A percentile compares a stretch with the other conserved stretches of the same genome.
phyloP scores from a whole-genome alignment of 2,113 vertebrate species.

The Eublepharis macularius region DNA sequence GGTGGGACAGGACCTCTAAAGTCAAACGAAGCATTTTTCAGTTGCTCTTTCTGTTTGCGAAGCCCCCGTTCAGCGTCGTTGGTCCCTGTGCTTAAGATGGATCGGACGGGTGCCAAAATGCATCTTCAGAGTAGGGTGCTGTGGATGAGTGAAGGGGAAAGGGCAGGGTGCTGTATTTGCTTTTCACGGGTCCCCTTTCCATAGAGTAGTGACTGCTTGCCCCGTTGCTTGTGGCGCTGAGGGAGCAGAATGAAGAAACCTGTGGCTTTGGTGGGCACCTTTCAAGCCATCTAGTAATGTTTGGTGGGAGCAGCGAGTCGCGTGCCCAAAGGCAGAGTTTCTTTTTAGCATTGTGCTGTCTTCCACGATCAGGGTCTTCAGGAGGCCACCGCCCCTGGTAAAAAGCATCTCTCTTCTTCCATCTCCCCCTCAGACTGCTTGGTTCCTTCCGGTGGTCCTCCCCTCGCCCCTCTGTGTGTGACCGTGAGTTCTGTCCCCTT shows the following conservation, averaged over 20 bases:
- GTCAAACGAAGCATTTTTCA: background rate
- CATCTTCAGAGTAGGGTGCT: background rate
- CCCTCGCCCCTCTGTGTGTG: background rate
- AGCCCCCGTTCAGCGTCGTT: background rate
- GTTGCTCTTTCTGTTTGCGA: background rate
- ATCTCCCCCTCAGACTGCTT: constrained; percentile 3
- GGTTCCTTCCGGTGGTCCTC: background rate
- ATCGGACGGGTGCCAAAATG: rapidly evolving
- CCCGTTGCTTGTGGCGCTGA: background rate
- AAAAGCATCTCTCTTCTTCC: background rate
- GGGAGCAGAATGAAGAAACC: rapidly evolving
- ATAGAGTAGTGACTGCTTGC: background rate
- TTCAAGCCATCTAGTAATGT: background rate
- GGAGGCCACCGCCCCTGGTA: background rate
- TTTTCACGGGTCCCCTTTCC: background rate
- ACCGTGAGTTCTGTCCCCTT: constrained; percentile 11
- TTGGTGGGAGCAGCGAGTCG: background rate
- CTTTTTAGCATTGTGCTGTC: background rate
- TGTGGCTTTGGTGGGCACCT: background rate
- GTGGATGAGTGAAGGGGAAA: rapidly evolving
- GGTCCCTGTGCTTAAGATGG: background rate
- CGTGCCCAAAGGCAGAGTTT: rapidly evolving
- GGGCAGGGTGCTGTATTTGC: background rate
- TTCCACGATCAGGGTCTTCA: background rate
- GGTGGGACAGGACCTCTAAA: background rate